Percentiles rank a stretch among this genome's conserved stretches.
Evolutionary conservation across 1,140 invertebrate species (phyloP).

Genomic region (Scaptomyza graminum): DNA sequence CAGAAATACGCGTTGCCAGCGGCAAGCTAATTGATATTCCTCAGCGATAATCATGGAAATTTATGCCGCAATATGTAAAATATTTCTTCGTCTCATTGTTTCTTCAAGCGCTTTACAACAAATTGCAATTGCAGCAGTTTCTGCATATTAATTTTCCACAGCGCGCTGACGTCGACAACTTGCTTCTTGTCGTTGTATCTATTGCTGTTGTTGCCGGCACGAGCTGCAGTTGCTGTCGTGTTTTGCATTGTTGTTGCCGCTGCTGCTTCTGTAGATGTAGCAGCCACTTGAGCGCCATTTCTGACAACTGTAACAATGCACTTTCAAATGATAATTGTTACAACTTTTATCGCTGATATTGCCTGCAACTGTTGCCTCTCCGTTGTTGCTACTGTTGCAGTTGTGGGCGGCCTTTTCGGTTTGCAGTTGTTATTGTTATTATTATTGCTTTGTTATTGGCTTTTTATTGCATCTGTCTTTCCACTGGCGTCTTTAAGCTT

Average conservation of each 20-base stretch:
- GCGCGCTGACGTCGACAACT: conserved; percentile 64
- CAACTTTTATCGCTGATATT: conserved; percentile 80
- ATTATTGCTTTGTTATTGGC: conserved; percentile 82
- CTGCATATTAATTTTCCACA: conserved; percentile 75
- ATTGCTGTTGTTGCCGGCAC: conserved; percentile 36
- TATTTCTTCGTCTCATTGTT: conserved; percentile 70
- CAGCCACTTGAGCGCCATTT: conserved; percentile 57
- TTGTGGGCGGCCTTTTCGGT: conserved; percentile 59
- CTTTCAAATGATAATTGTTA: conserved; percentile 82
- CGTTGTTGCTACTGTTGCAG: conserved; percentile 33
- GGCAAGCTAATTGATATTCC: conserved; percentile 72
- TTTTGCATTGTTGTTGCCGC: conserved; percentile 14
- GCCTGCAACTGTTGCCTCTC: conserved; percentile 63
- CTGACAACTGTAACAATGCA: conserved; percentile 78
- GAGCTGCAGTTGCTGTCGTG: conserved; percentile 37
- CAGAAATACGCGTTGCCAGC: conserved; percentile 10
- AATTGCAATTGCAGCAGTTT: conserved; percentile 79
- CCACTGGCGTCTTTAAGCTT: conserved; percentile 41
- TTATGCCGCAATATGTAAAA: conserved; percentile 78
- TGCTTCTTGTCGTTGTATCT: conserved; percentile 21
- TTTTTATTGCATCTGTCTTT: conserved; percentile 73
- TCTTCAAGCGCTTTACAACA: conserved; percentile 61
- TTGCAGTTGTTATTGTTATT: conserved; percentile 77
- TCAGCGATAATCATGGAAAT: conserved; percentile 66
- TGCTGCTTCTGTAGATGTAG: conserved; percentile 37